Conservation (phyloP, 2,113 vertebrate genomes). For the Centrocercus urophasianus region DNA sequence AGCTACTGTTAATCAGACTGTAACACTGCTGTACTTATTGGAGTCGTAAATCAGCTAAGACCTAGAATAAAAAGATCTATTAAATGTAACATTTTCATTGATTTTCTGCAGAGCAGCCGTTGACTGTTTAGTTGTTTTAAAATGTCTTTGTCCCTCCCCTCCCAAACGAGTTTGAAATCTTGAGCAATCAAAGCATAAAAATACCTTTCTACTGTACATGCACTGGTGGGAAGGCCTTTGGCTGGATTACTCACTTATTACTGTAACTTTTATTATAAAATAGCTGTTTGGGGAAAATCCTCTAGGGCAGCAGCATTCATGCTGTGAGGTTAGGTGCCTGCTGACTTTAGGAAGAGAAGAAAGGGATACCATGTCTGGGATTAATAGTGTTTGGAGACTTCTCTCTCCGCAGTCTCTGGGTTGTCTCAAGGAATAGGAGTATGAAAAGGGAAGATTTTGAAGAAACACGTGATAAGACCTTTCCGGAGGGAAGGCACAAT, state of each 20-base stretch:
- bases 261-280: constrained; percentile 48
- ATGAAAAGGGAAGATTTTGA: not conserved
- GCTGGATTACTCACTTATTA: constrained; percentile 18
- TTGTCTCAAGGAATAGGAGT: constrained; percentile 12
- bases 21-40: not conserved
- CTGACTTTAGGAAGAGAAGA: constrained; percentile 32
- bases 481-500: not conserved
- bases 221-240: constrained; percentile 10
- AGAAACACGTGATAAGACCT: not conserved
- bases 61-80: not conserved
- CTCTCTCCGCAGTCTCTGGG: not conserved
- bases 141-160: not conserved
- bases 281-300: constrained; percentile 40
- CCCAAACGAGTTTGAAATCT: constrained; percentile 23
- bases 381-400: not conserved
- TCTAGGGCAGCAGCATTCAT: constrained; percentile 17
- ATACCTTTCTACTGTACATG: not conserved
- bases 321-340: constrained; percentile 44
- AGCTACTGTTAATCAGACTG: not conserved
- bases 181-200: constrained; percentile 29
- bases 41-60: not conserved
- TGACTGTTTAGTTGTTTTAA: not conserved
- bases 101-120: not conserved
- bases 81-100: not conserved
- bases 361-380: not conserved